Percentiles rank a stretch among this genome's conserved stretches.
phyloP scores from a whole-genome alignment of 2,797 vertebrate species.

The Xenopus petersii region DNA sequence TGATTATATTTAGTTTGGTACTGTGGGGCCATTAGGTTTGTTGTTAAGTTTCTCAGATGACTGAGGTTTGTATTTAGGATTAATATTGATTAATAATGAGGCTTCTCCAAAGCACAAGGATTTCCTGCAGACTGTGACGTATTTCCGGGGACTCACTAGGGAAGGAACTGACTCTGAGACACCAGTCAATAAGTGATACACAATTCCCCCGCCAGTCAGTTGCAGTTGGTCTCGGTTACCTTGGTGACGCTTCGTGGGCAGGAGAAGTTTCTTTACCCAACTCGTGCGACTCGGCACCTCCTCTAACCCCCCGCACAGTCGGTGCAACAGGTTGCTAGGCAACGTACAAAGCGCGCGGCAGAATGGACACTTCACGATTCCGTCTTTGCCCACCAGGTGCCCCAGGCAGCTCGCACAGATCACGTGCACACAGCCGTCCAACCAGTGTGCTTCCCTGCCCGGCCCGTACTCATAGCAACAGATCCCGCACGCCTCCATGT shows the following conservation, averaged over 20 bases:
- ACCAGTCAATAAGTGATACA: no score
- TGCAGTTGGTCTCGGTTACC: not conserved
- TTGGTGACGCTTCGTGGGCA: conserved; percentile 5
- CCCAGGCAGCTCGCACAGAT: conserved; percentile 58
- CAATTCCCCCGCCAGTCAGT: no score
- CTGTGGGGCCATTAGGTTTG: no score
- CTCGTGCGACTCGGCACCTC: not conserved
- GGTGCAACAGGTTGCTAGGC: conserved; percentile 46
- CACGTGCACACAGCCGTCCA: conserved; percentile 58
- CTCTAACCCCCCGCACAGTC: not conserved
- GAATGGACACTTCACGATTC: conserved; percentile 58
- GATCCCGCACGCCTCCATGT: conserved; percentile 71
- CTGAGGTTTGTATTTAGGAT: no score
- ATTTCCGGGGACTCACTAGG: no score
- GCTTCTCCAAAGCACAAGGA: no score
- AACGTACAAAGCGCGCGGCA: conserved; percentile 55
- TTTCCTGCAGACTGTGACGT: no score
- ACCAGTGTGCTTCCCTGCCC: conserved; percentile 55
- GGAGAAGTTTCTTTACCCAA: conserved; percentile 32
- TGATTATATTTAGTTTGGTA: no score
- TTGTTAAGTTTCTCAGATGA: no score
- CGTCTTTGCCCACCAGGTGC: conserved; percentile 51
- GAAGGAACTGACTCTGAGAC: no score
- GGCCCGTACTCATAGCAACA: conserved; percentile 74
- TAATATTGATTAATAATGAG: no score